A percentile compares a stretch with the other conserved stretches of the same genome.
Conservation (phyloP, 2,113 vertebrate genomes). For the Polyodon spathula region DNA sequence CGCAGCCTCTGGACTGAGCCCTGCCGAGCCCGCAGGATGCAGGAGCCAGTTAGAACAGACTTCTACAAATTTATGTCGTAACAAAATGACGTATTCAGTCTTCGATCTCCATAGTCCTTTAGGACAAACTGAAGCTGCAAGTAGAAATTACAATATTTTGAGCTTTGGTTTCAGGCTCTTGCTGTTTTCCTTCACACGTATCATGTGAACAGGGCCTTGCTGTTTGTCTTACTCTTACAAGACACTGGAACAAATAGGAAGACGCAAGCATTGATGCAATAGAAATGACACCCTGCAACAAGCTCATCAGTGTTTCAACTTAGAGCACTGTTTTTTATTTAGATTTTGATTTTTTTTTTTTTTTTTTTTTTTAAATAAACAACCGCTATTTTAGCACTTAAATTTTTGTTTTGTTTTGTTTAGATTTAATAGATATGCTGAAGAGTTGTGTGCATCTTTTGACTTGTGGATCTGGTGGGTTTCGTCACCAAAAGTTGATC, state of each 20-base stretch:
- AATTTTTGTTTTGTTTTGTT: slow-evolving; percentile 28
- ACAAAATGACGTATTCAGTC: too few relatives aligned
- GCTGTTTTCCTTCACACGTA: neutral
- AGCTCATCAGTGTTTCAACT: neutral
- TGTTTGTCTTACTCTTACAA: too few relatives aligned
- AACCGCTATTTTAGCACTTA: slow-evolving; percentile 14
- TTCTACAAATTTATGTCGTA: slow-evolving; percentile 23
- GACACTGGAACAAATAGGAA: neutral
- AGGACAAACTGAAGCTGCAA: neutral
- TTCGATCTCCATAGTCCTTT: too few relatives aligned
- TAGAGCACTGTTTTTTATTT: slow-evolving; percentile 1
- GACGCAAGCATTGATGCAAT: neutral
- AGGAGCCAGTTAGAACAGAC: too few relatives aligned
- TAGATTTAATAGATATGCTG: neutral
- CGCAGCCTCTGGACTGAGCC: slow-evolving; percentile 46
- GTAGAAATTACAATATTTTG: neutral
- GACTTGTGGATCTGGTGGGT: neutral
- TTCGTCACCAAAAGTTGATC: neutral
- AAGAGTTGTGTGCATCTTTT: neutral
- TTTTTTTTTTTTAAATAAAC: slow-evolving; percentile 5
- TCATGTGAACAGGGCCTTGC: neutral
- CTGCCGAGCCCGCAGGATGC: too few relatives aligned
- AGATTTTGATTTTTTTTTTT: slow-evolving; percentile 9
- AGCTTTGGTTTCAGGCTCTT: neutral
- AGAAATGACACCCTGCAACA: neutral